A percentile compares a stretch with the other conserved stretches of the same genome.
These are phyloP conservation scores for Sebastes hubbsi DNA, from an alignment of 2,797 vertebrate genomes.

Conservation along the genomic window DNA sequence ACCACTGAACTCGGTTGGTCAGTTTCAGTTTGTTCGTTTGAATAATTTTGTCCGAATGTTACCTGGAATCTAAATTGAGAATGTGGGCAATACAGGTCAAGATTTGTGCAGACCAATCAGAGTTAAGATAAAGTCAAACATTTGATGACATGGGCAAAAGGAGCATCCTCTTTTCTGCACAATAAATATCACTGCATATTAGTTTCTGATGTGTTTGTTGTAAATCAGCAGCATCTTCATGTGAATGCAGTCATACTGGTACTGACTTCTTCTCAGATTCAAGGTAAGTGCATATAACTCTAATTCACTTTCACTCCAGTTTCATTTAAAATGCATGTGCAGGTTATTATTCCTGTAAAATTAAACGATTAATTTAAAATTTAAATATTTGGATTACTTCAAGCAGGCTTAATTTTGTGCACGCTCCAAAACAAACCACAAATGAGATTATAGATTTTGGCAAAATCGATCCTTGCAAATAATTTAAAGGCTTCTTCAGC, in stretches of 20 bases:
- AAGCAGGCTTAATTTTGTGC: not conserved
- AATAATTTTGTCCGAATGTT: not conserved
- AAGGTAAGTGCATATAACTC: conserved; percentile 8
- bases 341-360: not conserved
- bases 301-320: not conserved
- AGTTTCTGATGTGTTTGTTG: not conserved
- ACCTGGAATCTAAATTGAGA: not conserved
- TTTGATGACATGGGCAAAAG: not conserved
- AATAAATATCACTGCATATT: not conserved
- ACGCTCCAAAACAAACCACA: not conserved
- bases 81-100: not conserved
- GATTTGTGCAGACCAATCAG: not conserved
- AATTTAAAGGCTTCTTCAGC: not conserved
- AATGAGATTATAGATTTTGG: not conserved
- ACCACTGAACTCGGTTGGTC: not conserved
- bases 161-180: not conserved
- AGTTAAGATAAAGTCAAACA: not conserved
- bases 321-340: not conserved
- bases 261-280: not conserved
- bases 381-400: not conserved
- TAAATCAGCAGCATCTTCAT: not conserved
- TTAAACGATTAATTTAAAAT: not conserved
- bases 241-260: not conserved
- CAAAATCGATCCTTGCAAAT: not conserved
- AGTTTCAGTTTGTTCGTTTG: not conserved